Percentiles rank a stretch among this genome's conserved stretches.
Conservation (phyloP, 2,113 vertebrate genomes). For the Emydocephalus ijimae region DNA sequence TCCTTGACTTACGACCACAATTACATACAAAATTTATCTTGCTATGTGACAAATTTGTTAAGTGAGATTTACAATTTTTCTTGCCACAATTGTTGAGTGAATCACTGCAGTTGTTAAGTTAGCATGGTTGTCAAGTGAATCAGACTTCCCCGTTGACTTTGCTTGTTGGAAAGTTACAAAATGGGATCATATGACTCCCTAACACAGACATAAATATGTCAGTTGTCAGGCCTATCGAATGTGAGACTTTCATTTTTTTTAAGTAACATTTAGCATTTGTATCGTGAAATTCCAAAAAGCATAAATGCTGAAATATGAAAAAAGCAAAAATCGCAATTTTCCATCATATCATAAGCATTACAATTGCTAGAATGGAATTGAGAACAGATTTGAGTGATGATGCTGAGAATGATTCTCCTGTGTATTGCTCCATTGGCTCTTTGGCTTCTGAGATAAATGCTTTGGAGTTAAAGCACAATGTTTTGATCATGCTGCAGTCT, state of each 20-base stretch:
- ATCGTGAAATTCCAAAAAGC: background rate
- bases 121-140: too few relatives aligned
- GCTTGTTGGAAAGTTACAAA: too few relatives aligned
- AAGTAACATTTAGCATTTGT: background rate
- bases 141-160: too few relatives aligned
- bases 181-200: too few relatives aligned
- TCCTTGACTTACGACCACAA: background rate
- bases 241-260: background rate
- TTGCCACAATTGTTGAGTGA: too few relatives aligned
- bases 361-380: background rate
- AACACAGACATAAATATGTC: background rate
- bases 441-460: background rate
- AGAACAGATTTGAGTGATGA: background rate
- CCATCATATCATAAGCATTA: background rate
- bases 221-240: background rate
- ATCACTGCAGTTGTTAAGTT: too few relatives aligned
- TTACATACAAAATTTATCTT: background rate
- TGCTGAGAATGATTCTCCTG: background rate
- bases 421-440: background rate
- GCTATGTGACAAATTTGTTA: too few relatives aligned
- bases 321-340: background rate
- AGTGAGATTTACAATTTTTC: too few relatives aligned
- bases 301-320: background rate
- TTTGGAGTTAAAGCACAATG: background rate
- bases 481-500: background rate